phyloP scores from a whole-genome alignment of 2,113 vertebrate genomes.

The Acanthisitta chloris region DNA sequence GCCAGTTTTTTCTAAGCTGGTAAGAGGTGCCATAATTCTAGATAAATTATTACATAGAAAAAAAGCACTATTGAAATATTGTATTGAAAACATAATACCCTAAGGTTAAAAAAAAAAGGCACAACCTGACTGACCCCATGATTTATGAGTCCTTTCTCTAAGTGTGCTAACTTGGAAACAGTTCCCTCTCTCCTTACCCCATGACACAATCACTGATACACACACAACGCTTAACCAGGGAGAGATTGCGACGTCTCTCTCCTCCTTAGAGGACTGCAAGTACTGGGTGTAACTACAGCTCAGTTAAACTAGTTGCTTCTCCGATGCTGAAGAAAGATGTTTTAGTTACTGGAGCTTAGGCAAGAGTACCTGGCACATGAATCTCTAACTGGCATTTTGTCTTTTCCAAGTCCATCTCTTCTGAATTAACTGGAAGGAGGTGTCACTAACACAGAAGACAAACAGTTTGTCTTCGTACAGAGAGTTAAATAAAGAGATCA shows the following conservation, averaged over 20 bases:
- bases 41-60: conserved; percentile 64
- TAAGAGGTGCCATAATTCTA: conserved; percentile 68
- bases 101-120: conserved; percentile 61
- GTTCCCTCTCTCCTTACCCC: neutral
- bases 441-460: neutral
- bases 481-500: neutral
- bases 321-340: neutral
- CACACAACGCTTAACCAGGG: neutral
- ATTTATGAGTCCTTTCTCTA: conserved; percentile 72
- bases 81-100: conserved; percentile 68
- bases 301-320: conserved; percentile 34
- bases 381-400: neutral
- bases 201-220: neutral
- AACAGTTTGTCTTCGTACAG: neutral
- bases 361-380: neutral
- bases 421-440: neutral
- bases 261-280: conserved; percentile 30
- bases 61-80: conserved; percentile 69
- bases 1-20: conserved; percentile 64
- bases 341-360: conserved; percentile 11
- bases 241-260: neutral
- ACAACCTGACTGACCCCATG: conserved; percentile 50
- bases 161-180: conserved; percentile 55
- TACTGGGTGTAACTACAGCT: conserved; percentile 5
- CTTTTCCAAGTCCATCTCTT: neutral